Base-by-base conservation (phyloP, 2,797 vertebrate species). In the Crocidura indochinensis region DNA sequence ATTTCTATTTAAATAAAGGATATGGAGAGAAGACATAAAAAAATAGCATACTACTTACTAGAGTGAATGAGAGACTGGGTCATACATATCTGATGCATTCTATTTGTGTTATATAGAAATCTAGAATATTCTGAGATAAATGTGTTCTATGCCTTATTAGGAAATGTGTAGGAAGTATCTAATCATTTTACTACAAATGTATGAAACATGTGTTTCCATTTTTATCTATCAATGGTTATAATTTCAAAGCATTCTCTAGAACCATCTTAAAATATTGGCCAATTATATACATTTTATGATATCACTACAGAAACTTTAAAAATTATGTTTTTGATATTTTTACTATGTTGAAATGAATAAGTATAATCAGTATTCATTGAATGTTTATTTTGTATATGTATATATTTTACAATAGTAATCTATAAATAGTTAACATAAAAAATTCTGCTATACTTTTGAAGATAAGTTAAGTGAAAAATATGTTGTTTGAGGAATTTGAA, bases 241-340 rank as follows among this genome's bases (percentile, higher is more conserved):
- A 31, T 82, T 71, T 87, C 14, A 1, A 78, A 56, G 26, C 56
- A 56, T 92, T 47, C 19, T 51, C 60, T 76, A 10, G 53, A 29
- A 67, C 62, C 56, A 44, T 62, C 19, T 72, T 44, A 64, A 62
- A 77, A 47, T 76, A 72, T 8, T 51, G 64, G 24, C 73, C 51
- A 26, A 53, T 71, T 49, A 64, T n/a, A 49, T 60, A 47, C 75
- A 56, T 84, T 31, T 19, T 81, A 74, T 62, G 11, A 12, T 84
- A 73, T 4, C 31, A 4, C 60, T 67, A 49, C 49, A 12, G 15
- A 53, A 84, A 69, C 22, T 38, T 74, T 46, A 53, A 68, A 62
- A 77, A 84, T 51, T 46, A 29, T 60, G 3, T 79, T 67, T 84
- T 93, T 76, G 44, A 3, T 68, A 14, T 29, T 74, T 73, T 86